phyloP scores from a whole-genome alignment of 2,113 vertebrate genomes.

The Tragulus kanchil region DNA sequence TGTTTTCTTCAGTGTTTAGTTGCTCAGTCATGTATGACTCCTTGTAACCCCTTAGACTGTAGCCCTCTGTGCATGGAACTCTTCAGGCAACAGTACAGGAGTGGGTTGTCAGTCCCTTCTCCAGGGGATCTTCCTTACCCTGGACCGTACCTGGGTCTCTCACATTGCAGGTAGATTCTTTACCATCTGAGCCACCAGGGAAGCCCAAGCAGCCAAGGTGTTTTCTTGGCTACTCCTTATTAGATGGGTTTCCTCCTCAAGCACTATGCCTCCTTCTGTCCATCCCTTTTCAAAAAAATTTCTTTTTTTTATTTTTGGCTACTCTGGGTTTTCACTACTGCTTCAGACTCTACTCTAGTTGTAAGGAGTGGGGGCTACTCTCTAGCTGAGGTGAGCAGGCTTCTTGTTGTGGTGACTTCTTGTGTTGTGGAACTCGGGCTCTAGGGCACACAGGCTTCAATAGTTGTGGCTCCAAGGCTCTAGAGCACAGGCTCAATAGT shows the following conservation, averaged over 20 bases:
- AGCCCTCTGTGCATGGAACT: neutral
- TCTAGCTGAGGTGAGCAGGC: too few species aligned
- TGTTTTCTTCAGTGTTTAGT: neutral
- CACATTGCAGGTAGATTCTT: neutral
- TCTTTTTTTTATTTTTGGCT: too few species aligned
- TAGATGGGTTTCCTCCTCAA: neutral
- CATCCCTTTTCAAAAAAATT: neutral
- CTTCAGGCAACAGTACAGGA: neutral
- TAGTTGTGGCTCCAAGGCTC: too few species aligned
- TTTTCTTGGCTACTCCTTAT: neutral
- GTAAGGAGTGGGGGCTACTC: too few species aligned
- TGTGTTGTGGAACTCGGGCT: too few species aligned
- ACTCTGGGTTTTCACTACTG: too few species aligned
- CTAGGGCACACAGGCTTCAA: too few species aligned
- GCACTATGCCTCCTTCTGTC: neutral
- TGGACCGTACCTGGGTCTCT: neutral
- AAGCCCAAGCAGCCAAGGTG: neutral
- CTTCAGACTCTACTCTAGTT: too few species aligned
- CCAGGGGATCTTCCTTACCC: neutral
- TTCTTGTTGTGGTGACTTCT: too few species aligned
- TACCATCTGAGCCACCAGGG: neutral
- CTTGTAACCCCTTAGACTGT: neutral
- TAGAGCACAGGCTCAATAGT: too few species aligned
- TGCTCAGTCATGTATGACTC: neutral
- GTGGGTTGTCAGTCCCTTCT: neutral